Base-by-base conservation (phyloP, 2,113 vertebrate genomes). In the Noctilio leporinus region DNA sequence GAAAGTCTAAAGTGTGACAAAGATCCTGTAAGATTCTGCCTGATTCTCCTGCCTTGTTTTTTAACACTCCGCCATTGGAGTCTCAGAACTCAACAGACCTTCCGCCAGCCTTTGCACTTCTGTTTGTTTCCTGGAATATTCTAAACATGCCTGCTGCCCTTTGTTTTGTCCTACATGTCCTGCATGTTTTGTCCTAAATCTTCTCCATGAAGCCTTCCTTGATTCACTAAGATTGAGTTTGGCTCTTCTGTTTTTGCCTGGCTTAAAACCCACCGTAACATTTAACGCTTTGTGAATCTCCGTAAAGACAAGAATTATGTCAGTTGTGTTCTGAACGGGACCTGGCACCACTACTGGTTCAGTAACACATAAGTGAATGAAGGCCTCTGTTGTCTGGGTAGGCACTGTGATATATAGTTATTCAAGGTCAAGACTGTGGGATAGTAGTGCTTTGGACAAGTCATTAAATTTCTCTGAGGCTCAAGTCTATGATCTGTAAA, bases 401-500 rank as follows among this genome's bases (percentile, higher is more conserved):
- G 81, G 24, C 28, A 64, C 14, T 69, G 69, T 53, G 26, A 80
- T 40, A 49, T 30, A 53, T 28, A 70, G n/a, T 67, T 67, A 75
- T 59, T 89, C 78, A 82, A 96, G 62, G 45, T 55, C 30, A 77
- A 89, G 45, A 73, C 33, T 62, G 38, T 30, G 38, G 75, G 33
- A 43, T 12, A 53, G 33, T 55, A 82, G 49, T 67, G 49, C 69
- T 95, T 76, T 89, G 93, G 43, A 26, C 38, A 97, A 89, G 45
- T 78, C 64, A 40, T 75, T 95, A 91, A 92, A 94, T 62, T 47
- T 80, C n/a, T 92, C 85, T 24, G 28, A 89, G 45, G 49, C 3
- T 91, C 78, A 45, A 80, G n/a, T 80, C 30, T 75, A 84, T 92
- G 16, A 89, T 80, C 35, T 92, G 10, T 93, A 93, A 75, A 92